These are phyloP conservation scores for Ditula angustiorana DNA, from an alignment of 2,888 invertebrate species.

Conservation along the genomic window DNA sequence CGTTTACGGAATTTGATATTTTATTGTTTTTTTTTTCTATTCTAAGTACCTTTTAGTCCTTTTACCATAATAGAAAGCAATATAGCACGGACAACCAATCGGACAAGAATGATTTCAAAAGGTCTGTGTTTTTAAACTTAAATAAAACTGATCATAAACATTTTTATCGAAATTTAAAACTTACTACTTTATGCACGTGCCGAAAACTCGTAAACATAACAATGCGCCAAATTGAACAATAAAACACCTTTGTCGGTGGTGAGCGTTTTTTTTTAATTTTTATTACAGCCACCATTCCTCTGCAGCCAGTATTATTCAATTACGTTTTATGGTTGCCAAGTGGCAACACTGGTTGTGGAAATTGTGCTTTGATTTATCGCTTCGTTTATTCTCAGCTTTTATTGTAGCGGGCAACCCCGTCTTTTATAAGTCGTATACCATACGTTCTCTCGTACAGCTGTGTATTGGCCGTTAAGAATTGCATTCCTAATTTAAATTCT, in stretches of 20 bases:
- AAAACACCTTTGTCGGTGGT: slow-evolving; percentile 46
- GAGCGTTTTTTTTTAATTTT: slow-evolving; percentile 58
- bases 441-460: background rate
- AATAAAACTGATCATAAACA: background rate
- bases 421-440: slow-evolving; percentile 46
- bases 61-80: too few species aligned
- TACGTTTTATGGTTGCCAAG: slow-evolving; percentile 71
- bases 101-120: too few species aligned
- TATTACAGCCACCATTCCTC: slow-evolving; percentile 56
- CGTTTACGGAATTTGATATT: too few species aligned
- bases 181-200: slow-evolving; percentile 29
- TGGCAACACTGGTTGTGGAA: slow-evolving; percentile 65
- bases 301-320: slow-evolving; percentile 70
- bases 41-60: too few species aligned
- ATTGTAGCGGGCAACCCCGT: slow-evolving; percentile 58
- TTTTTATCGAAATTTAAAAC: slow-evolving; percentile 5
- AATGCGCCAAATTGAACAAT: slow-evolving; percentile 48
- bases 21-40: too few species aligned
- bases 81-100: too few species aligned
- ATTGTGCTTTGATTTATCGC: slow-evolving; percentile 74
- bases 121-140: too few species aligned
- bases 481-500: background rate
- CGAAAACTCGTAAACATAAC: slow-evolving; percentile 44
- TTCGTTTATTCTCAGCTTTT: slow-evolving; percentile 65
- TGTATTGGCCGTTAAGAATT: background rate